These are phyloP conservation scores for Drosophila atripex DNA, from an alignment of 2,888 invertebrate species.

Conservation along the genomic window DNA sequence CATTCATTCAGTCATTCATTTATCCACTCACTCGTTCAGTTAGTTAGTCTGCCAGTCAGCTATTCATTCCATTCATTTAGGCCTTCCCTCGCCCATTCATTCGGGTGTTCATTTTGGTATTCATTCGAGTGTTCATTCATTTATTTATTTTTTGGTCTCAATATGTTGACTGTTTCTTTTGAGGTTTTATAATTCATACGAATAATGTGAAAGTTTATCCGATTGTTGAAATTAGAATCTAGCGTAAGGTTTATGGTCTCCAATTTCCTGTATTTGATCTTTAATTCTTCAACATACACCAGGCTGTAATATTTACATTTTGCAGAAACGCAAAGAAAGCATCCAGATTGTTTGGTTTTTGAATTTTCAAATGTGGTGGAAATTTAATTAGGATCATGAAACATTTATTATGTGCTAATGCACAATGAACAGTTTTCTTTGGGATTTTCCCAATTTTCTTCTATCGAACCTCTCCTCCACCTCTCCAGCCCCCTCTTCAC, in stretches of 20 bases:
- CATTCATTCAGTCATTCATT: conserved; percentile 42
- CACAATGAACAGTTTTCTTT: background rate
- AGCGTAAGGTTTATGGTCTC: background rate
- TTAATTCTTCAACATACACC: background rate
- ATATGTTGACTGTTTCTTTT: too few species aligned
- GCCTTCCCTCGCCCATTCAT: conserved; percentile 32
- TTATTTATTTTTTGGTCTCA: conserved; percentile 33
- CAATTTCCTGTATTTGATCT: background rate
- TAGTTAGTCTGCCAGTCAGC: conserved; percentile 23
- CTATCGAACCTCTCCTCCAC: background rate
- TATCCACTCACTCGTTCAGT: conserved; percentile 17
- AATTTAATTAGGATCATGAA: conserved; percentile 1
- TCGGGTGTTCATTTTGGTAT: conserved; percentile 31
- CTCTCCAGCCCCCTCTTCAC: background rate
- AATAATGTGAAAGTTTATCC: too few species aligned
- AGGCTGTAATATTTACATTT: background rate
- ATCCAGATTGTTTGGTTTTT: background rate
- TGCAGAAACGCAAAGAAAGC: too few species aligned
- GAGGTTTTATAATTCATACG: too few species aligned
- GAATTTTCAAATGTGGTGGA: background rate
- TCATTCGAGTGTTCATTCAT: conserved; percentile 36
- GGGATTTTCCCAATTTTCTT: background rate
- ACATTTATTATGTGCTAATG: background rate
- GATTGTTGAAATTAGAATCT: conserved; percentile 16
- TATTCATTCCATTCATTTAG: conserved; percentile 33